Percentiles rank a stretch among this genome's conserved stretches.
phyloP scores from a whole-genome alignment of 2,797 vertebrate species.

The Myotis myotis region DNA sequence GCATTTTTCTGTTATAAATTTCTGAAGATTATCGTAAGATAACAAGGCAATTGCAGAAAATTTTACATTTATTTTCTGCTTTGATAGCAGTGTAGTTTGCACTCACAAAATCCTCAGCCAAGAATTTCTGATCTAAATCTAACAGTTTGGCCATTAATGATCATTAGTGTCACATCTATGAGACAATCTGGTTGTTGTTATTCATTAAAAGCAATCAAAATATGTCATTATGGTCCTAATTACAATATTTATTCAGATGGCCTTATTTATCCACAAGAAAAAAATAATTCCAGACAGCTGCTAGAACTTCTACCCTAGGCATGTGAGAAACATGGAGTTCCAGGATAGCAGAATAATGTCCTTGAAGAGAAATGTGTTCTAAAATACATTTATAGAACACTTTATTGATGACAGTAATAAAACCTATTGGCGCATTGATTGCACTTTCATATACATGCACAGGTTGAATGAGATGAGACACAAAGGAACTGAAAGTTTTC shows the following conservation, averaged over 20 bases:
- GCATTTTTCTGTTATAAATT: conserved; percentile 43
- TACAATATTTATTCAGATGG: conserved; percentile 75
- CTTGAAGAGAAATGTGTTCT: not conserved
- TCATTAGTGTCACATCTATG: conserved; percentile 72
- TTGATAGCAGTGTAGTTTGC: not conserved
- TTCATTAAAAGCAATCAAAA: conserved; percentile 79
- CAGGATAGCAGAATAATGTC: not conserved
- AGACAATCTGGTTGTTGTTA: conserved; percentile 67
- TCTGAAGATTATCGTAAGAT: conserved; percentile 15
- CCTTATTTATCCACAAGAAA: conserved; percentile 64
- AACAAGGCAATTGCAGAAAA: conserved; percentile 41
- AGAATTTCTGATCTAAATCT: conserved; percentile 73
- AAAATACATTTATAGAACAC: not conserved
- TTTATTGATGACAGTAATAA: not conserved
- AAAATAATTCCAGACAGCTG: conserved; percentile 63
- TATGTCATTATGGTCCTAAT: conserved; percentile 74
- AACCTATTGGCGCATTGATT: not conserved
- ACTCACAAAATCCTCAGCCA: conserved; percentile 62
- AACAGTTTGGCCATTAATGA: conserved; percentile 76
- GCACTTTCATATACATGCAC: not conserved
- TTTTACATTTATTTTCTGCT: conserved; percentile 53
- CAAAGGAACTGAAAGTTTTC: not conserved
- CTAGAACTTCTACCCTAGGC: conserved; percentile 52
- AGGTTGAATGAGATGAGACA: not conserved
- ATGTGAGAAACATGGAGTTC: conserved; percentile 32